phyloP scores from a whole-genome alignment of 2,113 vertebrate species.

The Apteryx owenii region DNA sequence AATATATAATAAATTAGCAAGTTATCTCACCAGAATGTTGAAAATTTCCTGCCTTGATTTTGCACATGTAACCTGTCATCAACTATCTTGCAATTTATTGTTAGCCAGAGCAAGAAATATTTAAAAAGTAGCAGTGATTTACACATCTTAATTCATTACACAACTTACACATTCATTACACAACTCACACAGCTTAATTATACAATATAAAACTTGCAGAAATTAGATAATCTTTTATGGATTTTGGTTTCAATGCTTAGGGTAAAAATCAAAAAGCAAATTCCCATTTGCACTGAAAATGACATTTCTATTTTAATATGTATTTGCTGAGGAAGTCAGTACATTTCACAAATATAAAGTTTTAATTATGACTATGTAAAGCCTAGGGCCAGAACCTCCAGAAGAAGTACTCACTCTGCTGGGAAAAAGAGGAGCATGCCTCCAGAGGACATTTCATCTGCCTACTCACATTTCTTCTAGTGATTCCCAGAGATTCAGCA shows the following conservation, averaged over 20 bases:
- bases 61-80: not conserved
- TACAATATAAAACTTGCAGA: not conserved
- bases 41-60: not conserved
- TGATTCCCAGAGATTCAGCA: not conserved
- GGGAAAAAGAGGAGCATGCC: not conserved
- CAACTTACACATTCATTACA: not conserved
- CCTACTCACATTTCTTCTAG: not conserved
- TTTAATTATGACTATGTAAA: not conserved
- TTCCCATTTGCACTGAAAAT: not conserved
- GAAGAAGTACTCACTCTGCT: not conserved
- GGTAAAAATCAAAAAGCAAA: conserved; percentile 5
- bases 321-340: not conserved
- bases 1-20: not conserved
- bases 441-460: not conserved
- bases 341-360: not conserved
- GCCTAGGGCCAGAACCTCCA: not conserved
- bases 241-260: not conserved
- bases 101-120: not conserved
- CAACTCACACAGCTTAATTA: not conserved
- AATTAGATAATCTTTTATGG: not conserved
- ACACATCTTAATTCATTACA: not conserved
- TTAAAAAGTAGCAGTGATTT: not conserved
- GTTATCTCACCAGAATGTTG: not conserved
- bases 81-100: not conserved
- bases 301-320: not conserved